Conservation (phyloP, 2,888 invertebrate genomes). For the Agonopterix heracliana region DNA sequence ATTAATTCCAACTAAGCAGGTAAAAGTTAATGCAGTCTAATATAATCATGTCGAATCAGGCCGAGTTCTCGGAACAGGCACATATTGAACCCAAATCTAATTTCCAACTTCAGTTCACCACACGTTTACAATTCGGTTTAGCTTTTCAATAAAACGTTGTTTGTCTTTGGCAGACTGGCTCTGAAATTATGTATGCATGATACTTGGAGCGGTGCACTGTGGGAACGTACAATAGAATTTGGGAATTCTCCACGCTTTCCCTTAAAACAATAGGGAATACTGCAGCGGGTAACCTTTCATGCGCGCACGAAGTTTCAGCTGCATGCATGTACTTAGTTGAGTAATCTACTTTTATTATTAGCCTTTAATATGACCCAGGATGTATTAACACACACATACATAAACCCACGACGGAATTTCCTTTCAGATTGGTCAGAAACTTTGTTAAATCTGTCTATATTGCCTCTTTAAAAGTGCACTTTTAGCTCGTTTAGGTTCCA, state of each 20-base stretch:
- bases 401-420: too few relatives aligned
- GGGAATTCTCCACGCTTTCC: constrained; percentile 36
- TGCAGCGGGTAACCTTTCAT: constrained; percentile 8
- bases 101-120: constrained; percentile 2
- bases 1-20: too few relatives aligned
- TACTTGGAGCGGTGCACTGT: constrained; percentile 20
- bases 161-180: constrained; percentile 41
- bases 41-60: too few relatives aligned
- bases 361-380: neutral
- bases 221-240: constrained; percentile 48
- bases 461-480: too few relatives aligned
- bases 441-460: too few relatives aligned
- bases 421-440: too few relatives aligned
- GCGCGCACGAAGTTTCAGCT: neutral
- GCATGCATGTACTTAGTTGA: constrained; percentile 3
- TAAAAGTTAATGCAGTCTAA: too few relatives aligned
- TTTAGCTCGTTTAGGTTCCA: too few relatives aligned
- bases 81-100: neutral
- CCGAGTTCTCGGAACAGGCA: neutral
- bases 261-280: constrained; percentile 48
- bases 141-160: constrained; percentile 40
- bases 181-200: constrained; percentile 50
- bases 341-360: constrained; percentile 1
- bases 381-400: too few relatives aligned
- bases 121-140: constrained; percentile 44